These are phyloP conservation scores for Ethmia dodecea DNA, from an alignment of 2,888 invertebrate genomes.

Conservation along the genomic window DNA sequence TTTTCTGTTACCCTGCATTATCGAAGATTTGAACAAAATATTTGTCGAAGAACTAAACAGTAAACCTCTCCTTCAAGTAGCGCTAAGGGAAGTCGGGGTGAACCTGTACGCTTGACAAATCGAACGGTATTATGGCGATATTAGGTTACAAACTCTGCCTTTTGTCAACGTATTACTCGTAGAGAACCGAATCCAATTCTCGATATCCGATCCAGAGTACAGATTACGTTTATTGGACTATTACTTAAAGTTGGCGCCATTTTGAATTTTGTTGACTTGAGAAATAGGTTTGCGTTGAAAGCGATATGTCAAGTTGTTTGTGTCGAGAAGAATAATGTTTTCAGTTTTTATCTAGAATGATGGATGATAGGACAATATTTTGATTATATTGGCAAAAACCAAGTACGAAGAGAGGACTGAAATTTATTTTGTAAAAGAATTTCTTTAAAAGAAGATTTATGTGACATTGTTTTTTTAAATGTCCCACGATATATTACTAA, in stretches of 20 bases:
- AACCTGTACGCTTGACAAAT: slow-evolving; percentile 49
- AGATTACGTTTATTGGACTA: slow-evolving; percentile 41
- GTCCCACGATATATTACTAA: too few species aligned
- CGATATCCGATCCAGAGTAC: slow-evolving; percentile 23
- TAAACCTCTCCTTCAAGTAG: neutral
- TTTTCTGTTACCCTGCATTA: too few species aligned
- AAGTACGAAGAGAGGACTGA: too few species aligned
- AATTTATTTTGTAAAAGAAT: too few species aligned
- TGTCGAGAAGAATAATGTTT: too few species aligned
- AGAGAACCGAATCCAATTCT: slow-evolving; percentile 41
- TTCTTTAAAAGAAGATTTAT: too few species aligned
- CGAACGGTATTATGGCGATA: slow-evolving; percentile 43
- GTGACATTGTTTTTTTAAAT: too few species aligned
- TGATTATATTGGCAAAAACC: too few species aligned
- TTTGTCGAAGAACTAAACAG: too few species aligned
- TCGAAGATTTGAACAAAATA: too few species aligned
- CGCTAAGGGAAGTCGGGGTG: slow-evolving; percentile 29
- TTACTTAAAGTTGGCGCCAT: slow-evolving; percentile 38
- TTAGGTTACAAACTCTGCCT: slow-evolving; percentile 50
- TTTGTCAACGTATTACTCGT: slow-evolving; percentile 46
- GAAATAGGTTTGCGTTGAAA: slow-evolving; percentile 22
- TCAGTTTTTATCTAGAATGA: too few species aligned
- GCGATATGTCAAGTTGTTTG: slow-evolving; percentile 8
- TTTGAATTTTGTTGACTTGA: slow-evolving; percentile 27
- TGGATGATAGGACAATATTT: too few species aligned